Percentiles rank a stretch among this genome's conserved stretches.
These are phyloP conservation scores for Narcine bancroftii DNA, from an alignment of 2,113 vertebrate genomes.

Conservation along the genomic window DNA sequence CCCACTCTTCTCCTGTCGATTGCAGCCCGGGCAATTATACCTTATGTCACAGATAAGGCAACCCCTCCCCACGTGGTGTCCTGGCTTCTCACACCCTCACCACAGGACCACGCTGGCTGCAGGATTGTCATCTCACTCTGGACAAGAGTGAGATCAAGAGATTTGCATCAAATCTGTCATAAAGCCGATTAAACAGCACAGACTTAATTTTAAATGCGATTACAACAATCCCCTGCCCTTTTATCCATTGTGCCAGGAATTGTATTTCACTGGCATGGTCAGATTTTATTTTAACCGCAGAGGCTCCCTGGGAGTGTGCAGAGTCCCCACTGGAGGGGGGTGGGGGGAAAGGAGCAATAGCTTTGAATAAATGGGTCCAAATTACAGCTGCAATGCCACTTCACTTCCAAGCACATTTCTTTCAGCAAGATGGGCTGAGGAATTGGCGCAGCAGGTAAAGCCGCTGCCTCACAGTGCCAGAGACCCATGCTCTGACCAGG, in stretches of 20 bases:
- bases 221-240: background rate
- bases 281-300: background rate
- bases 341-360: background rate
- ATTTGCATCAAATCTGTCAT: conserved; percentile 4
- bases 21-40: background rate
- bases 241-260: background rate
- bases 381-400: background rate
- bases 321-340: background rate
- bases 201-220: conserved; percentile 16
- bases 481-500: too few species aligned
- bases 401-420: too few species aligned
- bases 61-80: background rate
- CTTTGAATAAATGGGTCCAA: background rate
- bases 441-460: too few species aligned
- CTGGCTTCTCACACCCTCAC: background rate
- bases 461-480: too few species aligned
- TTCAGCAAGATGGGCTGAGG: background rate
- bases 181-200: conserved; percentile 5
- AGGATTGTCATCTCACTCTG: background rate
- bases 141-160: background rate
- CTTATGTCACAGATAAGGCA: background rate
- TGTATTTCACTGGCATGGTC: background rate
- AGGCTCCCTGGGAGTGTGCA: background rate
- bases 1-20: background rate
- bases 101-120: background rate